These are phyloP conservation scores for Trematomus bernacchii DNA, from an alignment of 2,797 vertebrate genomes.

Conservation along the genomic window DNA sequence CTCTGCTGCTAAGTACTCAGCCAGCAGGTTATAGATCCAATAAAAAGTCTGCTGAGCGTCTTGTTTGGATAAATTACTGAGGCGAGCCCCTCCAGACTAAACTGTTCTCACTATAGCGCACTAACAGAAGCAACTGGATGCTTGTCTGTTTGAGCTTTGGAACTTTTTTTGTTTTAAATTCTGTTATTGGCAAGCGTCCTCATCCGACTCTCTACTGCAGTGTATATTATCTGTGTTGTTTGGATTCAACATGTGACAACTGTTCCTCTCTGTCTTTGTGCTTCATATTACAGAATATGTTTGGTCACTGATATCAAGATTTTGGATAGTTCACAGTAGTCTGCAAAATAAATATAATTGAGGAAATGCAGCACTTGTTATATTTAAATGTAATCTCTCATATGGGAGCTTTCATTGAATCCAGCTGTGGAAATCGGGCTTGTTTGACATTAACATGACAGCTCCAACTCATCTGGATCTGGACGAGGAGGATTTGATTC, in stretches of 20 bases:
- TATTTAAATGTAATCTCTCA: neutral
- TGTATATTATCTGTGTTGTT: neutral
- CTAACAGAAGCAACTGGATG: constrained; percentile 23
- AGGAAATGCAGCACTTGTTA: neutral
- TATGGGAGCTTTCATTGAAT: neutral
- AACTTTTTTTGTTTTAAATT: neutral
- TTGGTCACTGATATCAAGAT: neutral
- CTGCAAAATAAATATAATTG: neutral
- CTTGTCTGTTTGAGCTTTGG: neutral
- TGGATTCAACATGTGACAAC: neutral
- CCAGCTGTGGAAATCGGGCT: constrained; percentile 4
- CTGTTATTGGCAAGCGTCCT: too few relatives aligned
- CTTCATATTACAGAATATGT: neutral
- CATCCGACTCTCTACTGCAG: too few relatives aligned
- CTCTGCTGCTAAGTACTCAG: constrained; percentile 22
- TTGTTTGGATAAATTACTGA: constrained; percentile 43
- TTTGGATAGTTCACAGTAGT: neutral
- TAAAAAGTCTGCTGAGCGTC: constrained; percentile 53
- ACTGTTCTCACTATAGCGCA: constrained; percentile 4
- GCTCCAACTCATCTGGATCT: neutral
- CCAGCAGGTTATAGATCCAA: constrained; percentile 40
- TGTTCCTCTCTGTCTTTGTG: neutral
- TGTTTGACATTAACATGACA: neutral
- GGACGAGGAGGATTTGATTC: neutral
- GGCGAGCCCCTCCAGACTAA: constrained; percentile 20